A percentile compares a stretch with the other conserved stretches of the same genome.
These are phyloP conservation scores for Corythaixoides concolor DNA, from an alignment of 2,113 vertebrate genomes.

Conservation along the genomic window DNA sequence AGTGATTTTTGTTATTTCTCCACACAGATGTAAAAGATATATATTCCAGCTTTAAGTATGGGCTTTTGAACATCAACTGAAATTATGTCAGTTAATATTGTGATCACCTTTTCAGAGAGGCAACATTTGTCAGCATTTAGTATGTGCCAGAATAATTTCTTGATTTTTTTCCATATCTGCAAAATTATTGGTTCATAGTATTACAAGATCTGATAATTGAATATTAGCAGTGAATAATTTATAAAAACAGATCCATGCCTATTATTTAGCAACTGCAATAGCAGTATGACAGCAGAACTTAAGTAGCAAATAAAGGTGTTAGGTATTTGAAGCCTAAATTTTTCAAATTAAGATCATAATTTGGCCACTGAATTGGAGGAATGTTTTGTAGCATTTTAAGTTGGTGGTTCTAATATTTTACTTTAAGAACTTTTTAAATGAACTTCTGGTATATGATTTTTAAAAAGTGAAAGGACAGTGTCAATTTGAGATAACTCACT, in stretches of 20 bases:
- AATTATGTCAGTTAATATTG: background rate
- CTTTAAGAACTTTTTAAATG: background rate
- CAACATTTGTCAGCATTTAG: background rate
- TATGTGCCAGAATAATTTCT: background rate
- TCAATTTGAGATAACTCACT: background rate
- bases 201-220: background rate
- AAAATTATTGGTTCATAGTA: background rate
- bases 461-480: background rate
- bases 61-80: background rate
- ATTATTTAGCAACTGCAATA: background rate
- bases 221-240: background rate
- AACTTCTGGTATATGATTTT: background rate
- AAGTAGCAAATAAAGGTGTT: background rate
- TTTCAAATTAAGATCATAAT: background rate
- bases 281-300: background rate
- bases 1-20: too few species aligned
- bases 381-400: background rate
- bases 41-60: background rate
- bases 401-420: background rate
- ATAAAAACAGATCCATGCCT: background rate
- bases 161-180: background rate
- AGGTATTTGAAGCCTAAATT: background rate
- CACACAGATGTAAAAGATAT: background rate
- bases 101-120: background rate
- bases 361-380: background rate